Percentiles rank a stretch among this genome's conserved stretches.
Evolutionary conservation across 2,797 vertebrate genomes (phyloP).

Genomic region (Lindbergichthys nudifrons): DNA sequence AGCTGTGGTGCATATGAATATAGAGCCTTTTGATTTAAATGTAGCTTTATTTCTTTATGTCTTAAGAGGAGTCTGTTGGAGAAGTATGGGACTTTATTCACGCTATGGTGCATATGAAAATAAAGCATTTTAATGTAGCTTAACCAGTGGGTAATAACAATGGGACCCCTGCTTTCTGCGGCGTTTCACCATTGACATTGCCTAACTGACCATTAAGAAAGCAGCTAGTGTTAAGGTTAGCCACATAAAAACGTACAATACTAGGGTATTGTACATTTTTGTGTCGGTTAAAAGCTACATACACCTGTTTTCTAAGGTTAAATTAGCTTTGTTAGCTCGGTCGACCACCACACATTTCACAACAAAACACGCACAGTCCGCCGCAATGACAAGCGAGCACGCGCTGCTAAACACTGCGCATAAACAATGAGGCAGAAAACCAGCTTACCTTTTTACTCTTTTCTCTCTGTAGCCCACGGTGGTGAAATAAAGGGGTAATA

Average conservation of each 20-base stretch:
- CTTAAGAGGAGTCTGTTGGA: too few species aligned
- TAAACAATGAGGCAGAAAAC: slow-evolving; percentile 4
- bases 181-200: slow-evolving; percentile 15
- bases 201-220: slow-evolving; percentile 15
- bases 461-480: not conserved
- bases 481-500: not conserved
- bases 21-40: too few species aligned
- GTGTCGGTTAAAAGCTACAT: not conserved
- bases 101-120: too few species aligned
- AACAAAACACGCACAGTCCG: slow-evolving; percentile 45
- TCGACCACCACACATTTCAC: slow-evolving; percentile 49
- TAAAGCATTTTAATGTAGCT: slow-evolving; percentile 13
- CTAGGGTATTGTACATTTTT: too few species aligned
- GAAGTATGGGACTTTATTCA: too few species aligned
- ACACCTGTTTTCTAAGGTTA: too few species aligned
- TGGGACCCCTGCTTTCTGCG: slow-evolving; percentile 47
- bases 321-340: slow-evolving; percentile 17
- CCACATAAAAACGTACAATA: not conserved
- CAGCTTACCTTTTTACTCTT: slow-evolving; percentile 37
- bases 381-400: slow-evolving; percentile 69
- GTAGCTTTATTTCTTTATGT: not conserved
- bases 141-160: slow-evolving; percentile 47
- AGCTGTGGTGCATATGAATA: too few species aligned
- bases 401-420: slow-evolving; percentile 47
- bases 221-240: slow-evolving; percentile 57